Conservation (phyloP, 2,113 vertebrate genomes). For the Cryptomyrus ogoouensis region DNA sequence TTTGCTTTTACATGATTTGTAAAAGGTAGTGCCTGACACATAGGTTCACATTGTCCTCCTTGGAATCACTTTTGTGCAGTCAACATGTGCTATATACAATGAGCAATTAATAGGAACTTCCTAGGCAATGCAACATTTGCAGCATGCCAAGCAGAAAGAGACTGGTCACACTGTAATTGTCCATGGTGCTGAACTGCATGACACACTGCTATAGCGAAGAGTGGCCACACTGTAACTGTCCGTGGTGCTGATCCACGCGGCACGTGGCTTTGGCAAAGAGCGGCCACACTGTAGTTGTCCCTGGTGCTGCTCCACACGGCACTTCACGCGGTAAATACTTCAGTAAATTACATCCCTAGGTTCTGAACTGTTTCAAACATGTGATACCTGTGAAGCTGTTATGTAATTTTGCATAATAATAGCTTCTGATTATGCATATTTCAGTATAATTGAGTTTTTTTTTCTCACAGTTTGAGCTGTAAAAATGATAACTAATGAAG, state of each 20-base stretch:
- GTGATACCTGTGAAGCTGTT: background rate
- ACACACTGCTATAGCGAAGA: background rate
- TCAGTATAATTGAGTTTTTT: background rate
- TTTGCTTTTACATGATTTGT: too few relatives aligned
- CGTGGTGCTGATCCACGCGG: background rate
- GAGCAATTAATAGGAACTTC: background rate
- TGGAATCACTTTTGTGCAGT: background rate
- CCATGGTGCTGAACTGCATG: background rate
- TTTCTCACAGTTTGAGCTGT: background rate
- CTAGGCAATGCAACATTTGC: background rate
- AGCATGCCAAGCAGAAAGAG: background rate
- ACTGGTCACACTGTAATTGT: background rate
- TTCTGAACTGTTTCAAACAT: background rate
- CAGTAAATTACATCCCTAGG: background rate
- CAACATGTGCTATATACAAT: background rate
- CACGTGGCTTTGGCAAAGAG: background rate
- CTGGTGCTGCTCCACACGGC: background rate
- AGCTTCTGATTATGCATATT: background rate
- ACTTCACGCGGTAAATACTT: background rate
- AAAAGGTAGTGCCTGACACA: background rate
- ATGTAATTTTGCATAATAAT: background rate
- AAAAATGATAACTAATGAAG: background rate
- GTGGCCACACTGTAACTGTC: background rate
- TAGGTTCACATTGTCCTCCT: background rate
- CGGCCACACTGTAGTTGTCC: background rate